phyloP scores from a whole-genome alignment of 2,113 vertebrate species.

The Prietella phreatophila region DNA sequence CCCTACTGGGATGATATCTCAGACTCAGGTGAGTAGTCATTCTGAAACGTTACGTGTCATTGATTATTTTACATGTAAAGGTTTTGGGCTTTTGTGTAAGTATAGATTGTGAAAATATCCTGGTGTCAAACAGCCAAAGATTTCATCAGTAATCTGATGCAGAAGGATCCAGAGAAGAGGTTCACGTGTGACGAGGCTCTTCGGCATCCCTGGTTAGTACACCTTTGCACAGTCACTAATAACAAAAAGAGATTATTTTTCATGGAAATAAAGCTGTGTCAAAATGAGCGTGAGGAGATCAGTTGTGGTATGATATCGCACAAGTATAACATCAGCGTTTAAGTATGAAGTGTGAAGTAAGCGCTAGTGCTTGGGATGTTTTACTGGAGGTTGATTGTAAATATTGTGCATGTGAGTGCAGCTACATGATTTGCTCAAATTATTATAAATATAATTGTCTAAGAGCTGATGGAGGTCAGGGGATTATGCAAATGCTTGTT shows the following conservation, averaged over 20 bases:
- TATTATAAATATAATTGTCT: background rate
- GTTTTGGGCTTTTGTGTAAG: slow-evolving; percentile 16
- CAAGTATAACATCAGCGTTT: too few relatives aligned
- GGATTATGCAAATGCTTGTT: background rate
- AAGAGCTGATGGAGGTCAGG: background rate
- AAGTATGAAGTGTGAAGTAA: background rate
- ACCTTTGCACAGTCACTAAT: background rate
- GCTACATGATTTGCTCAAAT: background rate
- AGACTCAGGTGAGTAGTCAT: slow-evolving; percentile 85
- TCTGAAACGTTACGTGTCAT: background rate
- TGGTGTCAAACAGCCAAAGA: slow-evolving; percentile 83
- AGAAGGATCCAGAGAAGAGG: slow-evolving; percentile 95
- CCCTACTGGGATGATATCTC: slow-evolving; percentile 99
- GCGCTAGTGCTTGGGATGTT: background rate
- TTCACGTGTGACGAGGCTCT: slow-evolving; percentile 95
- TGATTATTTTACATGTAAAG: background rate
- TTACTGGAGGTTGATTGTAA: background rate
- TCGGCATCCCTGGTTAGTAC: slow-evolving; percentile 91
- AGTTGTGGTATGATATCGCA: background rate
- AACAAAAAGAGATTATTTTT: too few relatives aligned
- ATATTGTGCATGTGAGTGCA: background rate
- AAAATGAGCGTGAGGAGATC: background rate
- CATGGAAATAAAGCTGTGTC: background rate
- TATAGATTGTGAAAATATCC: slow-evolving; percentile 42
- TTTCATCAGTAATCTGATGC: slow-evolving; percentile 94